phyloP scores from a whole-genome alignment of 1,140 invertebrate genomes.

The Trachymyrmex septentrionalis region DNA sequence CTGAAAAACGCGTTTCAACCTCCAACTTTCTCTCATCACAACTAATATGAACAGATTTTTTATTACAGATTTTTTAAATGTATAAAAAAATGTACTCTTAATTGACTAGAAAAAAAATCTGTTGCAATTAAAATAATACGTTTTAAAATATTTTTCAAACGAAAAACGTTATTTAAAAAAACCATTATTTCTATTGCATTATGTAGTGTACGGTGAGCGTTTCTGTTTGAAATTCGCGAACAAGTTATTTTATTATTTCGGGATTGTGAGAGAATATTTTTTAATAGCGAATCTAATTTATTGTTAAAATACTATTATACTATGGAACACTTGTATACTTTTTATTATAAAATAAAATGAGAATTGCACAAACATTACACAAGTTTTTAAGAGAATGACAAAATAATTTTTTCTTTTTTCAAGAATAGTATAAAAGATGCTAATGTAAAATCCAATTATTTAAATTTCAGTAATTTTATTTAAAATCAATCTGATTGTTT shows the following conservation, averaged over 20 bases:
- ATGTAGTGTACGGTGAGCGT: not conserved
- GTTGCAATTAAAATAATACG: not conserved
- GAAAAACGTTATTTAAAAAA: conserved; percentile 1
- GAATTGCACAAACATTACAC: not conserved
- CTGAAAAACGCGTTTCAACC: not conserved
- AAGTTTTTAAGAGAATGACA: not conserved
- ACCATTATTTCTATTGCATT: not conserved
- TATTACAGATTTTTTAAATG: conserved; percentile 13
- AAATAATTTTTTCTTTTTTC: conserved; percentile 6
- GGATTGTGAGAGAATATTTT: conserved; percentile 19
- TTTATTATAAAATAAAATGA: conserved; percentile 42
- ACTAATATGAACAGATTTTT: not conserved
- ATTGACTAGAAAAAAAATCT: not conserved
- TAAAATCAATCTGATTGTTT: not conserved
- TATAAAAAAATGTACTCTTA: not conserved
- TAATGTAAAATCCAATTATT: not conserved
- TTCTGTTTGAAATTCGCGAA: conserved; percentile 14
- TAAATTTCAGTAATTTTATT: not conserved
- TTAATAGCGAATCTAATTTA: conserved; percentile 4
- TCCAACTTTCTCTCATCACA: not conserved
- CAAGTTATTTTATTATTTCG: conserved; percentile 31
- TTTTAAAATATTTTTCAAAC: conserved; percentile 29
- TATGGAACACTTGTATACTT: not conserved
- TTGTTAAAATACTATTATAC: not conserved
- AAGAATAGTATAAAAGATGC: not conserved